Percentiles rank a stretch among this genome's conserved stretches.
Evolutionary conservation across 2,113 vertebrate species (phyloP).

Genomic region (Collichthys lucidus): DNA sequence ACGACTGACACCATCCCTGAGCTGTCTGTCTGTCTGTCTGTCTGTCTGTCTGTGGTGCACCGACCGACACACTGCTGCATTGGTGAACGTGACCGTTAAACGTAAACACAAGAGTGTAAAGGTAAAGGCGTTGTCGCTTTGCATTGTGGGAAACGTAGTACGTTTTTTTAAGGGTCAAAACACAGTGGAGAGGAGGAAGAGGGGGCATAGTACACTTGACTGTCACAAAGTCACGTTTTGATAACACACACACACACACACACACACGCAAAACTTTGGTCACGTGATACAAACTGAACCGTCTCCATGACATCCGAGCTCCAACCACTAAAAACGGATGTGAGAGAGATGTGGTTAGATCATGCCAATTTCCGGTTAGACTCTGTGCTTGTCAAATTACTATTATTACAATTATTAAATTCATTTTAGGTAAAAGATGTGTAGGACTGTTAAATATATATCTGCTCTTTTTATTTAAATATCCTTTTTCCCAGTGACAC

Average conservation of each 20-base stretch:
- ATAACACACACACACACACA: no score
- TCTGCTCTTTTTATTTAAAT: not conserved
- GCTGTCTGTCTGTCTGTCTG: constrained; percentile 1
- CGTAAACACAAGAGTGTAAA: not conserved
- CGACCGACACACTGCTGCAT: not conserved
- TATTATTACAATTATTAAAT: not conserved
- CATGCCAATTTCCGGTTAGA: not conserved
- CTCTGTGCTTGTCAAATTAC: not conserved
- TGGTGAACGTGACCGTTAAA: not conserved
- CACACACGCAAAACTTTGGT: not conserved
- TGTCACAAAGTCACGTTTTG: no score
- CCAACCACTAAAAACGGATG: not conserved
- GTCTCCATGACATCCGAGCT: not conserved
- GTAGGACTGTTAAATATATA: no score
- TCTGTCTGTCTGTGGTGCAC: not conserved
- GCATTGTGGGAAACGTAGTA: constrained; percentile 2
- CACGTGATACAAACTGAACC: not conserved
- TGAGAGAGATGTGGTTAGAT: not conserved
- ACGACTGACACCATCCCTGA: not conserved
- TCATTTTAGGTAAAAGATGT: no score
- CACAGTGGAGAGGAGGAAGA: not conserved
- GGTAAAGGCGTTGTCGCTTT: not conserved
- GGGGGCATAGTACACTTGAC: not conserved
- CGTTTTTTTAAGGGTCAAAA: not conserved
- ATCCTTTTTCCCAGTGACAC: not conserved